Evolutionary conservation across 2,888 invertebrate species (phyloP).

Genomic region (Fragum fragum): DNA sequence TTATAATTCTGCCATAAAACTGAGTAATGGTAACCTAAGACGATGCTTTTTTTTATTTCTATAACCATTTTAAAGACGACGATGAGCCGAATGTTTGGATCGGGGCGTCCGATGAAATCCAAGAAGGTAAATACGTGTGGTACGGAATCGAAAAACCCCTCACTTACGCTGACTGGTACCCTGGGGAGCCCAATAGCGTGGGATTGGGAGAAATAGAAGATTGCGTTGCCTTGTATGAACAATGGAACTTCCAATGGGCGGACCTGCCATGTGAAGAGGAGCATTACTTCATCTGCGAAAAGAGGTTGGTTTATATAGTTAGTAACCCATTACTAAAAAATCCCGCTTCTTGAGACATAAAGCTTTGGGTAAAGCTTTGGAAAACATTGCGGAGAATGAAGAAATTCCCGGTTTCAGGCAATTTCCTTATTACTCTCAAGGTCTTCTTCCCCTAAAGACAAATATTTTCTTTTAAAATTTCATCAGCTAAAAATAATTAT

Average conservation of each 20-base stretch:
- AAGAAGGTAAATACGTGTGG: slow-evolving; percentile 45
- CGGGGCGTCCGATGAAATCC: slow-evolving; percentile 40
- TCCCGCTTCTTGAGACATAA: no score
- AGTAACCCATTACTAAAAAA: no score
- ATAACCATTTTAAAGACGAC: slow-evolving; percentile 28
- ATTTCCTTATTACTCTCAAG: no score
- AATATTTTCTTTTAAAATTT: no score
- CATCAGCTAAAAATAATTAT: no score
- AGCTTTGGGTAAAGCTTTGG: no score
- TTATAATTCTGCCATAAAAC: no score
- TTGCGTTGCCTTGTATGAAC: slow-evolving; percentile 37
- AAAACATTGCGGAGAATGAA: no score
- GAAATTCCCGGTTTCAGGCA: no score
- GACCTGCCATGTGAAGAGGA: slow-evolving; percentile 40
- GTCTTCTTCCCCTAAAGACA: no score
- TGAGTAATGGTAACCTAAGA: no score
- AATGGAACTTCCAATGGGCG: slow-evolving; percentile 44
- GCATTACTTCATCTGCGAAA: slow-evolving; percentile 40
- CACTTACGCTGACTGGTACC: slow-evolving; percentile 48
- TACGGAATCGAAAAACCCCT: slow-evolving; percentile 35
- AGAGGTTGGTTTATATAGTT: slow-evolving; percentile 18
- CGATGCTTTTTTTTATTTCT: no score
- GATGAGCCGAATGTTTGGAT: slow-evolving; percentile 42
- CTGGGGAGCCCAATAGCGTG: slow-evolving; percentile 41
- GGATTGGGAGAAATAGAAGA: slow-evolving; percentile 31